These are phyloP conservation scores for Dolichallabes microphthalmus DNA, from an alignment of 2,113 vertebrate species.

Conservation along the genomic window DNA sequence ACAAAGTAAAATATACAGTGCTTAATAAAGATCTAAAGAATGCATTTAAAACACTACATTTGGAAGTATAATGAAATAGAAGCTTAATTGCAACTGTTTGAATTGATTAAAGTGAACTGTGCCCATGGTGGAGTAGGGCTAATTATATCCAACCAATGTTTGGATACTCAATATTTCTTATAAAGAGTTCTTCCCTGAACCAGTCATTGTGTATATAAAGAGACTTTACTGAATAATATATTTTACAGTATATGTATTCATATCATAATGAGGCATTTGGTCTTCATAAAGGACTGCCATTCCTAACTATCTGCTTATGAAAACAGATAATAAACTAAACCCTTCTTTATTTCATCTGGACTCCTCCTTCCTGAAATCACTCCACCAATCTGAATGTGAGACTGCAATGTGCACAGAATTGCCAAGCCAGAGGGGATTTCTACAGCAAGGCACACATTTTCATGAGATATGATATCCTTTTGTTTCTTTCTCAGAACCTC, in stretches of 20 bases:
- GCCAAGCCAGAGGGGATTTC: conserved; percentile 45
- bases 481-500: conserved; percentile 44
- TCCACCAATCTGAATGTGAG: conserved; percentile 44
- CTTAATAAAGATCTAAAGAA: conserved; percentile 75
- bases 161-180: conserved; percentile 42
- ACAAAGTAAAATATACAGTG: conserved; percentile 66
- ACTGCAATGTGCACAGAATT: conserved; percentile 47
- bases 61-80: conserved; percentile 69
- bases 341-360: conserved; percentile 26
- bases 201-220: not conserved
- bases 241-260: not conserved
- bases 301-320: conserved; percentile 19
- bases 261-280: not conserved
- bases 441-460: conserved; percentile 52
- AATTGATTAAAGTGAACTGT: conserved; percentile 72
- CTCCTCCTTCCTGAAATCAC: conserved; percentile 29
- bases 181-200: not conserved
- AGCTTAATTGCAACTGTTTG: conserved; percentile 74
- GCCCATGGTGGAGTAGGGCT: conserved; percentile 62
- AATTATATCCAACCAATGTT: conserved; percentile 73
- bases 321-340: conserved; percentile 25
- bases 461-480: conserved; percentile 46
- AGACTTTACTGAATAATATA: not conserved
- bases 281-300: conserved; percentile 1
- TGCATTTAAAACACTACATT: conserved; percentile 69